Evolutionary conservation across 2,113 vertebrate species (phyloP).

Genomic region (Gambusia holbrooki): DNA sequence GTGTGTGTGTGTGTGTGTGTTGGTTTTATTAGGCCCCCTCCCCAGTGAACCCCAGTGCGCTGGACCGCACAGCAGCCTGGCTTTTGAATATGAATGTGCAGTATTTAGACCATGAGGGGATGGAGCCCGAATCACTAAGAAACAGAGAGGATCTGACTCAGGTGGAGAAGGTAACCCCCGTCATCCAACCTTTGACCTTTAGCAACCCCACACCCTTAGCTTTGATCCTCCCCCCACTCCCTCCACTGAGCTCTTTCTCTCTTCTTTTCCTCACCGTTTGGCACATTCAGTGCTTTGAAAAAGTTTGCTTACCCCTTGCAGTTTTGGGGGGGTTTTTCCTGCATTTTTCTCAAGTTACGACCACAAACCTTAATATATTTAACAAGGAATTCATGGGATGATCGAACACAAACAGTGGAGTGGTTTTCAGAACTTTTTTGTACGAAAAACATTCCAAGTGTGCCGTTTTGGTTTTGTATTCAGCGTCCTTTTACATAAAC

Average conservation of each 20-base stretch:
- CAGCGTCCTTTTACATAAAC: not conserved
- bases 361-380: not conserved
- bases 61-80: conserved; percentile 99
- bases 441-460: too few relatives aligned
- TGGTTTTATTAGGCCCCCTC: conserved; percentile 96
- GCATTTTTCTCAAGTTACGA: not conserved
- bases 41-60: conserved; percentile 97
- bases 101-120: conserved; percentile 96
- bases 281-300: not conserved
- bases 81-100: conserved; percentile 99
- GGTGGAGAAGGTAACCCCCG: conserved; percentile 94
- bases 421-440: too few relatives aligned
- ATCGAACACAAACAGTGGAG: not conserved
- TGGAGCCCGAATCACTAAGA: conserved; percentile 93
- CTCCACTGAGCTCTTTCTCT: conserved; percentile 39
- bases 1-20: conserved; percentile 69
- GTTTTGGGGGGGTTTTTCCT: not conserved
- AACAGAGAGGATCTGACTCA: conserved; percentile 96
- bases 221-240: conserved; percentile 6
- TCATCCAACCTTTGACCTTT: conserved; percentile 53
- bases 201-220: conserved; percentile 39
- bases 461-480: not conserved
- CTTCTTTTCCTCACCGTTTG: conserved; percentile 15
- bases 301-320: not conserved
- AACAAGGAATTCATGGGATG: not conserved